These are phyloP conservation scores for Hylyphantes graminicola DNA, from an alignment of 1,140 invertebrate genomes.

Conservation along the genomic window DNA sequence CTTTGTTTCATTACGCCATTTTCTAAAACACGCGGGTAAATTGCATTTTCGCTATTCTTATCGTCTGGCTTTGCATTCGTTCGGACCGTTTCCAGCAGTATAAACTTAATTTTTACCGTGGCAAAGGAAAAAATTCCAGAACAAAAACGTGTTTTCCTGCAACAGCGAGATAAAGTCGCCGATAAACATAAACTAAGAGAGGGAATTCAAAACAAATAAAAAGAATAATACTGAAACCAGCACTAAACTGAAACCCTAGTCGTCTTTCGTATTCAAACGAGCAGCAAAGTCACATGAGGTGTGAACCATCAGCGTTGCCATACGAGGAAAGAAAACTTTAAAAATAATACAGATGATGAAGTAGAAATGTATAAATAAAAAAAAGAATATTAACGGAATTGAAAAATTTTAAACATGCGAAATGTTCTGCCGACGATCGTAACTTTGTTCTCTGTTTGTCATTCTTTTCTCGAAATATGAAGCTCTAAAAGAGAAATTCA, in stretches of 20 bases:
- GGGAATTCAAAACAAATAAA: neutral
- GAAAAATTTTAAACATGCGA: constrained; percentile 37
- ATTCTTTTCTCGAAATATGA: constrained; percentile 52
- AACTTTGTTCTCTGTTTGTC: constrained; percentile 48
- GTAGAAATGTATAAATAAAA: neutral
- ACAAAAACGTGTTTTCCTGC: constrained; percentile 19
- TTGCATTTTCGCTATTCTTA: constrained; percentile 43
- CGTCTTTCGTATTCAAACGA: constrained; percentile 38
- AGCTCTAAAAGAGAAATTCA: constrained; percentile 56
- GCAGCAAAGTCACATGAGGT: constrained; percentile 1
- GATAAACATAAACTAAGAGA: constrained; percentile 32
- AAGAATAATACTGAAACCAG: constrained; percentile 23
- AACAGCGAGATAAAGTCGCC: constrained; percentile 39
- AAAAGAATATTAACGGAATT: constrained; percentile 1
- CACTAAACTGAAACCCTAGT: constrained; percentile 8
- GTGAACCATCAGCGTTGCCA: constrained; percentile 13
- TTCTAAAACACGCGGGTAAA: constrained; percentile 21
- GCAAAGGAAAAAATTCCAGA: constrained; percentile 4
- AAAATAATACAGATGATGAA: constrained; percentile 14
- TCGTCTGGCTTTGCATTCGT: constrained; percentile 30
- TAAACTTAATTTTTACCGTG: constrained; percentile 40
- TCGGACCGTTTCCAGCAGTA: constrained; percentile 16
- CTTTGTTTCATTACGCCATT: constrained; percentile 29
- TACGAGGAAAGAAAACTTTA: neutral
- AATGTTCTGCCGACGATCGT: constrained; percentile 27